Evolutionary conservation across 1,140 invertebrate species (phyloP), one percentile per base, ranked within the genome.

Genomic region (Ooceraea biroi): DNA sequence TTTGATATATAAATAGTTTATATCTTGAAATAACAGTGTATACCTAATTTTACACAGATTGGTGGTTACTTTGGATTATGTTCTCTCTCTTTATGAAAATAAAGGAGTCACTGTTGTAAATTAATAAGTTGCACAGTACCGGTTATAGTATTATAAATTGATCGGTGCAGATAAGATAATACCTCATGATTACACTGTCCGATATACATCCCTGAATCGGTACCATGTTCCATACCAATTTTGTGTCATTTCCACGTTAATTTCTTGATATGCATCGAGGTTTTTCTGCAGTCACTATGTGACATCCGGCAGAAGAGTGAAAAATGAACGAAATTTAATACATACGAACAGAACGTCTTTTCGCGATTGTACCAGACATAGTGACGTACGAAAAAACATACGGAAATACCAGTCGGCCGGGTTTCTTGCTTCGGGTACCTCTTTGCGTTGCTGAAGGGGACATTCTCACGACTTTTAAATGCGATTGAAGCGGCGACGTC

Each of bases 361-460:
- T 73, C n/a, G 50, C 22, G 73, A 84, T 52, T 50, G 63, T 27
- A 60, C 36, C n/a, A n/a, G 65, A 57, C 22, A 27, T 25, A 65
- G 50, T 58, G 19, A 19, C 48, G 69, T 69, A 41, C 14, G 63
- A 44, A 57, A 57, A 89, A 84, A 77, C 52, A 57, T 65, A 66
- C 48, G 68, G 60, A 88, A 88, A 73, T 87, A 88, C 88, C 71
- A 82, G 88, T 86, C 71, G n/a, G 72, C 85, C 87, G 84, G 50
- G 78, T 89, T 89, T 89, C 65, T 87, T 89, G 82, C n/a, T 63
- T 52, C n/a, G 55, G n/a, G n/a, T n/a, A n/a, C n/a, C 44, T 25
- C 63, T 7, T 25, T 3, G 36, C 30, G 19, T 22, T 22, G 11
- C 10, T n/a, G 30, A 22, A 65, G 61, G 57, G 50, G 17, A 68